A percentile compares a stretch with the other conserved stretches of the same genome.
Conservation (phyloP, 2,113 vertebrate species). For the Columbina picui region DNA sequence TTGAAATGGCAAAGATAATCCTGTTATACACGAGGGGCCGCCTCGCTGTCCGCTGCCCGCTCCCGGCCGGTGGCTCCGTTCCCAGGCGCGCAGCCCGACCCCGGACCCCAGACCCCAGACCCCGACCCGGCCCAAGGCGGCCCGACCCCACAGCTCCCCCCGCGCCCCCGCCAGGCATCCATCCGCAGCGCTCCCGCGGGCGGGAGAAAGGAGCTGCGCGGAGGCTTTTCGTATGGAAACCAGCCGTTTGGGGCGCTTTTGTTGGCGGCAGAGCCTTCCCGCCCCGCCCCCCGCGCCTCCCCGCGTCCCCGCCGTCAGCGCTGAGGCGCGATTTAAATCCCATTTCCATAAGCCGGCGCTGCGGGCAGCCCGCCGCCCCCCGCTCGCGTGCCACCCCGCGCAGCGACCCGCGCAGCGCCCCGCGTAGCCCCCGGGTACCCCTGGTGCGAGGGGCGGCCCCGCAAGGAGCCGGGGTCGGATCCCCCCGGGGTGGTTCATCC, state of each 20-base stretch:
- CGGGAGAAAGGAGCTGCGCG: not conserved
- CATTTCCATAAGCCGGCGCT: slow-evolving; percentile 34
- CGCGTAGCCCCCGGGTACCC: not conserved
- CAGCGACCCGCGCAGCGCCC: not conserved
- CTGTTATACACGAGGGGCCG: slow-evolving; percentile 66
- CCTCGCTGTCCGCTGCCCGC: not conserved
- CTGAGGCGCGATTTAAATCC: not conserved
- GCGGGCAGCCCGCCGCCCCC: not conserved
- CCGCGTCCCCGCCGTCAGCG: not conserved
- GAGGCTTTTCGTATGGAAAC: not conserved
- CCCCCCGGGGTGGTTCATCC: not conserved
- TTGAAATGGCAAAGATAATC: slow-evolving; percentile 82
- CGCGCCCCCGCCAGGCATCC: not conserved
- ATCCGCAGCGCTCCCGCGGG: not conserved
- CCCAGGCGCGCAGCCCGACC: not conserved
- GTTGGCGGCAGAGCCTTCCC: not conserved
- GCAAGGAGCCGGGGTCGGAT: not conserved
- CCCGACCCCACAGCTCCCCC: not conserved
- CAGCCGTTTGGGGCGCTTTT: not conserved
- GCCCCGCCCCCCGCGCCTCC: not conserved
- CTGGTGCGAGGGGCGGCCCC: not conserved
- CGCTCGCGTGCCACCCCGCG: slow-evolving; percentile 30
- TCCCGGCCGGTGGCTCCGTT: not conserved
- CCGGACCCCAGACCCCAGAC: not conserved
- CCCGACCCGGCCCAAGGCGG: not conserved